phyloP scores from a whole-genome alignment of 2,888 invertebrate genomes.

The Cryptus armator region DNA sequence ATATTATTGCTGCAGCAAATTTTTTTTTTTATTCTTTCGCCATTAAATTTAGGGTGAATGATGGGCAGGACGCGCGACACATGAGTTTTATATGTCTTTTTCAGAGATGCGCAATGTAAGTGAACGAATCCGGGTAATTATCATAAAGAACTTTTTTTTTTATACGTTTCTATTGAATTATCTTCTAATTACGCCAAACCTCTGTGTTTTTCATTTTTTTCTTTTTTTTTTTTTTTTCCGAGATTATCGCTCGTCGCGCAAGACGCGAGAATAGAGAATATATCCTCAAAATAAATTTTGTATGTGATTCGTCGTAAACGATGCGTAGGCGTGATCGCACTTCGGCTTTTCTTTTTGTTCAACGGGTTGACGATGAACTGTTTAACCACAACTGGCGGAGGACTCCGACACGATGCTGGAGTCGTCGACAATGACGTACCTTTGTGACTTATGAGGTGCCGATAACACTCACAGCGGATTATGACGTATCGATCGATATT shows the following conservation, averaged over 20 bases:
- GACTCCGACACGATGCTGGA: constrained; percentile 45
- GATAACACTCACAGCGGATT: constrained; percentile 19
- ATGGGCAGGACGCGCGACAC: constrained; percentile 63
- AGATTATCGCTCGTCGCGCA: constrained; percentile 36
- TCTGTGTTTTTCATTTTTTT: neutral
- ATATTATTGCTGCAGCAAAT: constrained; percentile 87
- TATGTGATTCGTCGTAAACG: constrained; percentile 51
- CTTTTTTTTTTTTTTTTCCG: constrained; percentile 26
- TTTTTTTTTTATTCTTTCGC: constrained; percentile 70
- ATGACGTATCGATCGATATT: constrained; percentile 8
- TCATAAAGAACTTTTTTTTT: constrained; percentile 21
- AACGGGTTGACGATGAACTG: constrained; percentile 19
- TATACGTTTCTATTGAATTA: constrained; percentile 46
- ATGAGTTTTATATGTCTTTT: constrained; percentile 48
- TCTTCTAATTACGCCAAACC: constrained; percentile 56
- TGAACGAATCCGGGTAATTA: constrained; percentile 49
- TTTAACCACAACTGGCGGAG: constrained; percentile 24
- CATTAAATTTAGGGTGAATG: constrained; percentile 64
- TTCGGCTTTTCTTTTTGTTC: neutral
- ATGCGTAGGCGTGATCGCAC: constrained; percentile 35
- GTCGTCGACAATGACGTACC: constrained; percentile 31
- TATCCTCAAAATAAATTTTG: constrained; percentile 39
- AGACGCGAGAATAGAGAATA: constrained; percentile 30
- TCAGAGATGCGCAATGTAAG: constrained; percentile 38
- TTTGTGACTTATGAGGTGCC: constrained; percentile 7